phyloP scores from a whole-genome alignment of 2,888 invertebrate species.

The Prostheceraeus crozeri region DNA sequence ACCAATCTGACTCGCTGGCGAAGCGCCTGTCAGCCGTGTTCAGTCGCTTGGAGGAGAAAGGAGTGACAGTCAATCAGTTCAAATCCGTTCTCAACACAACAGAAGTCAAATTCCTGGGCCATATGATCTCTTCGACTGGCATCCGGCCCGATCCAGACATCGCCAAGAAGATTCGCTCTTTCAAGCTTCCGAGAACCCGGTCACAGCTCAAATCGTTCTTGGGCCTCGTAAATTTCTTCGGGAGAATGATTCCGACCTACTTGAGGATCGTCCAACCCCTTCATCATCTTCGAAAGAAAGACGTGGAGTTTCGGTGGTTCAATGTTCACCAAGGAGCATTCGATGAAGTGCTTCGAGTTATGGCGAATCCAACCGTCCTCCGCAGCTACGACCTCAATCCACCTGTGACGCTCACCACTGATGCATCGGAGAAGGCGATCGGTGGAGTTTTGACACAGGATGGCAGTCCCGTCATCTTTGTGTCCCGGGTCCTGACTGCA shows the following conservation, averaged over 20 bases:
- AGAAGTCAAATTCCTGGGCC: conserved; percentile 24
- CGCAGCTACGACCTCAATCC: no score
- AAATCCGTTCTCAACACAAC: conserved; percentile 32
- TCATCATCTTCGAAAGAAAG: no score
- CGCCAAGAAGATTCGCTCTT: conserved; percentile 15
- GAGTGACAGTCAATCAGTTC: conserved; percentile 16
- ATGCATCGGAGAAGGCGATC: conserved; percentile 35
- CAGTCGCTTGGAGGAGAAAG: no score
- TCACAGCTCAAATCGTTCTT: conserved; percentile 31
- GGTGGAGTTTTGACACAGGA: conserved; percentile 24
- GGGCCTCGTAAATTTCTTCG: conserved; percentile 24
- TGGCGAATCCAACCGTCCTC: no score
- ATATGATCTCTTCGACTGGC: conserved; percentile 26
- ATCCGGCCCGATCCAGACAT: conserved; percentile 29
- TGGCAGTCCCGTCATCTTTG: conserved; percentile 34
- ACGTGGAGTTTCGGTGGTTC: no score
- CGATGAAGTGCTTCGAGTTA: no score
- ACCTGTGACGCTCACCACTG: conserved; percentile 28
- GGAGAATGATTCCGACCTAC: no score
- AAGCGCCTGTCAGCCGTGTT: no score
- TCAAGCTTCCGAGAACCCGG: conserved; percentile 16
- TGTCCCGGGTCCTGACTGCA: conserved; percentile 27
- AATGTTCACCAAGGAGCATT: no score
- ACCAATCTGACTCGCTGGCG: no score
- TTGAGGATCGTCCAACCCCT: no score